phyloP scores from a whole-genome alignment of 1,140 invertebrate species.

The Myzus persicae region DNA sequence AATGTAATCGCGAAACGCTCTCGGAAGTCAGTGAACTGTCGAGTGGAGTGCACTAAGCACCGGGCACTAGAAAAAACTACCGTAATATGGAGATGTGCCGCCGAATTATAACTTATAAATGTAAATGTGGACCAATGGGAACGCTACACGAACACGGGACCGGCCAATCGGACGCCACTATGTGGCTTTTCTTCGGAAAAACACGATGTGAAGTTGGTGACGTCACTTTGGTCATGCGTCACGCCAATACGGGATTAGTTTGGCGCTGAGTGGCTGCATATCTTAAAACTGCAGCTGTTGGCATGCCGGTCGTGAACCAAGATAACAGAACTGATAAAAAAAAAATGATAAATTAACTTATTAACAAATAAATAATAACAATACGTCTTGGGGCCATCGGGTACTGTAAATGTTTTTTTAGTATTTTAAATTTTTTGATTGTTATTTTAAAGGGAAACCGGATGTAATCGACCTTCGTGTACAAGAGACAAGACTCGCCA shows the following conservation, averaged over 20 bases:
- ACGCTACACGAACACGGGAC: neutral
- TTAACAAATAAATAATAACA: too few species aligned
- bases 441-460: neutral
- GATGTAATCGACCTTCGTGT: neutral
- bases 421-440: neutral
- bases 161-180: slow-evolving; percentile 26
- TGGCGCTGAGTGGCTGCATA: too few species aligned
- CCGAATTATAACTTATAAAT: neutral
- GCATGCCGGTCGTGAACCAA: neutral
- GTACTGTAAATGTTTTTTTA: neutral
- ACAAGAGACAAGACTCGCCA: neutral
- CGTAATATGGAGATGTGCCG: neutral
- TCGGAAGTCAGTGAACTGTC: neutral
- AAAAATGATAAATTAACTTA: too few species aligned
- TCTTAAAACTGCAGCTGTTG: too few species aligned
- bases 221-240: neutral
- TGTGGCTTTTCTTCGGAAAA: slow-evolving; percentile 35
- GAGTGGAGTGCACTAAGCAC: neutral
- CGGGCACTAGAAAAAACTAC: neutral
- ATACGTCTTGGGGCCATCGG: too few species aligned
- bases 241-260: neutral
- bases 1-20: neutral
- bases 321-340: slow-evolving; percentile 5
- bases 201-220: slow-evolving; percentile 31
- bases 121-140: neutral